Percentiles rank a stretch among this genome's conserved stretches.
Conservation (phyloP, 2,797 vertebrate species). For the Cynopterus sphinx region DNA sequence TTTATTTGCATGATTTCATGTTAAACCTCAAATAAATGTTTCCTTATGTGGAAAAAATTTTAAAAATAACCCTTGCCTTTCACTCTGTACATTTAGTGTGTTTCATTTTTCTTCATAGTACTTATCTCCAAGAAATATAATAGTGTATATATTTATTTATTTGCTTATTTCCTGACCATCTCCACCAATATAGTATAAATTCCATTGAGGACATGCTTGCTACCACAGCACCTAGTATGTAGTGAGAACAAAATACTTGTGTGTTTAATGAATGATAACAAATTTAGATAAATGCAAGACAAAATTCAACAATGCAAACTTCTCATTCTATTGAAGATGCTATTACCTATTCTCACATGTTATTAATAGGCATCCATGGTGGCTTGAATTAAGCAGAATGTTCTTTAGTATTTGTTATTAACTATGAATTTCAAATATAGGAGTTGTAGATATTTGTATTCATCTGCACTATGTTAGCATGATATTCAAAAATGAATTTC, state of each 20-base stretch:
- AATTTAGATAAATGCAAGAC: neutral
- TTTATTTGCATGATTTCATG: too few relatives aligned
- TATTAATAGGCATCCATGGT: neutral
- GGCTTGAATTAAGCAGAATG: neutral
- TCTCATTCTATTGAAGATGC: neutral
- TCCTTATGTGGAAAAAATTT: too few relatives aligned
- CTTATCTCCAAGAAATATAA: neutral
- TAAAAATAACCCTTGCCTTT: neutral
- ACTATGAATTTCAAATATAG: neutral
- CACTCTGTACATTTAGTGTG: neutral
- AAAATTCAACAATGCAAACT: neutral
- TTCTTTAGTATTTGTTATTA: neutral
- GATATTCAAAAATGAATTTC: neutral
- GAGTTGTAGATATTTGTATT: neutral
- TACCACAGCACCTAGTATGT: neutral
- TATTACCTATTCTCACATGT: neutral
- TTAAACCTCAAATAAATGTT: too few relatives aligned
- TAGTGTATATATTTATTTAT: neutral
- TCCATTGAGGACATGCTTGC: neutral
- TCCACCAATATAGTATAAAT: neutral
- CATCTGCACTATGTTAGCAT: neutral
- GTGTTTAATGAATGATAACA: neutral
- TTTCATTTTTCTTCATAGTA: neutral
- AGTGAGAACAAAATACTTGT: neutral
- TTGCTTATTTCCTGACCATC: neutral